phyloP scores from a whole-genome alignment of 2,797 vertebrate genomes.

The Etheostoma nigrum region DNA sequence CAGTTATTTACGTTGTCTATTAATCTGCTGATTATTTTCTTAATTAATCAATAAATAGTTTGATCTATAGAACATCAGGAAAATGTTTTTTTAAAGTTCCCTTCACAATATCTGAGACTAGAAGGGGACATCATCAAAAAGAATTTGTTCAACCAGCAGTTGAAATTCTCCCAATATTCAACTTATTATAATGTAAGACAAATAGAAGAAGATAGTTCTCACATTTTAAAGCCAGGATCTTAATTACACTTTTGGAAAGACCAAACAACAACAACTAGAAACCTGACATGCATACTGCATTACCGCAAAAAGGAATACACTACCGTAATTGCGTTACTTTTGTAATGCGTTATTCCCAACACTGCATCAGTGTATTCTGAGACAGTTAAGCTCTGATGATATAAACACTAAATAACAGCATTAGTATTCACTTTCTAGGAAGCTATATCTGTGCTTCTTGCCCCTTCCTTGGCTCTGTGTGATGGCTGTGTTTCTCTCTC shows the following conservation, averaged over 20 bases:
- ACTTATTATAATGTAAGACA: neutral
- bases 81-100: neutral
- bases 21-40: neutral
- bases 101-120: neutral
- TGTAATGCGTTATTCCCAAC: too few species aligned
- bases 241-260: neutral
- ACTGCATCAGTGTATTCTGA: neutral
- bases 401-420: slow-evolving; percentile 6
- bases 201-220: neutral
- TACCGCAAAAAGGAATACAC: too few species aligned
- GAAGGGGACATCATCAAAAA: too few species aligned
- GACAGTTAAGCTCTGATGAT: neutral
- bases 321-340: too few species aligned
- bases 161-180: too few species aligned
- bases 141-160: too few species aligned
- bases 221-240: neutral
- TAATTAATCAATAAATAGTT: neutral
- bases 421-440: neutral
- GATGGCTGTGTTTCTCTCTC: slow-evolving; percentile 41
- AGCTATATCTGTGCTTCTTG: neutral
- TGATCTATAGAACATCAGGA: neutral
- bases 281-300: neutral
- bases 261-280: neutral
- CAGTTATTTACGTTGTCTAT: neutral
- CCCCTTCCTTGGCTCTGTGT: slow-evolving; percentile 9